Evolutionary conservation across 2,797 vertebrate species (phyloP).

Genomic region (Hypotaenidia okinawae): DNA sequence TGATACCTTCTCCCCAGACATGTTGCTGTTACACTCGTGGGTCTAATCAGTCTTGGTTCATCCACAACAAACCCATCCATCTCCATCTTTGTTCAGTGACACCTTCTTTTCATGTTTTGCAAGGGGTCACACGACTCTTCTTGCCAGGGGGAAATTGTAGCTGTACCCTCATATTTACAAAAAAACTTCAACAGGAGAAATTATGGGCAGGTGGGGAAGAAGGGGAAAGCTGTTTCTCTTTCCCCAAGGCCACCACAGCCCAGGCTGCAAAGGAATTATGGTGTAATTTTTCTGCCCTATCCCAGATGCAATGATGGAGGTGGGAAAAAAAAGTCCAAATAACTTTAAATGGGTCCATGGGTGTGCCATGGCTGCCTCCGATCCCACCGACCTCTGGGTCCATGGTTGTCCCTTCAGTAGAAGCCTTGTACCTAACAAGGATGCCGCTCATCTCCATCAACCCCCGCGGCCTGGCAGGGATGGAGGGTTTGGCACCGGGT

Average conservation of each 20-base stretch:
- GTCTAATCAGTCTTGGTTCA: background rate
- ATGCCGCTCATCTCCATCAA: background rate
- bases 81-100: background rate
- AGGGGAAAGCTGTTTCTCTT: background rate
- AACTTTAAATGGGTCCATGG: background rate
- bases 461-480: background rate
- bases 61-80: background rate
- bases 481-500: background rate
- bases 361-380: background rate
- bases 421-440: background rate
- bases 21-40: rapidly evolving
- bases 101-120: background rate
- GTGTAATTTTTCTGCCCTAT: background rate
- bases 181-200: background rate
- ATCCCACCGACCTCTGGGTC: background rate
- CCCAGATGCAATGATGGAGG: background rate
- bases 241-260: background rate
- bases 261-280: background rate
- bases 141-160: background rate
- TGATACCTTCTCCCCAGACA: background rate
- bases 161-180: background rate
- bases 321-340: background rate
- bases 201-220: background rate
- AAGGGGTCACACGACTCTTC: background rate
- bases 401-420: background rate